These are phyloP conservation scores for Pachyramphus minor DNA, from an alignment of 2,113 vertebrate genomes.

Conservation along the genomic window DNA sequence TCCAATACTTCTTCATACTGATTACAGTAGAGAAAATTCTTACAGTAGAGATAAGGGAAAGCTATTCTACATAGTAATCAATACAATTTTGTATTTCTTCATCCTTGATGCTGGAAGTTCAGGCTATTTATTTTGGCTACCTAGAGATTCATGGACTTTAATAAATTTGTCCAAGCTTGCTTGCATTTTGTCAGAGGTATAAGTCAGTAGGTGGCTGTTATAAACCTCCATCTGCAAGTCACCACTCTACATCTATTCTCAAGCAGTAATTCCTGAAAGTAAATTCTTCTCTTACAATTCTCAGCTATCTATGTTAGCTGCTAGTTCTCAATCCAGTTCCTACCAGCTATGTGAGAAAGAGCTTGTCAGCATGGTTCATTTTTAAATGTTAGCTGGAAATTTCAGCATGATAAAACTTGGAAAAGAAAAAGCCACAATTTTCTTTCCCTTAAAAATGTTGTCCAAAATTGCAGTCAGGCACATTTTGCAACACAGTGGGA, in stretches of 20 bases:
- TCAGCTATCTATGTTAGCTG: background rate
- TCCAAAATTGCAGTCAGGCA: background rate
- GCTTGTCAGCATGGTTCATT: background rate
- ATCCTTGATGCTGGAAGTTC: background rate
- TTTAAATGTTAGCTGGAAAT: background rate
- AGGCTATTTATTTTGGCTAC: background rate
- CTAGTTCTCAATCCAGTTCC: background rate
- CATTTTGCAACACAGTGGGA: constrained; percentile 12
- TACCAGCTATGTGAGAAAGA: background rate
- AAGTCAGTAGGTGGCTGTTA: background rate
- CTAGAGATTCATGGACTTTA: background rate
- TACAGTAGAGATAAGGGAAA: background rate
- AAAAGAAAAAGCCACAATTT: background rate
- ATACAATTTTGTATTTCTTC: background rate
- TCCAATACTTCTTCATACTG: background rate
- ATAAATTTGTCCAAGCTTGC: background rate
- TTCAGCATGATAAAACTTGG: background rate
- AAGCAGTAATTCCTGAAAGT: background rate
- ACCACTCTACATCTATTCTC: background rate
- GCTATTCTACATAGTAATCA: background rate
- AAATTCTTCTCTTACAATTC: background rate
- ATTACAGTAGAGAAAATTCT: background rate
- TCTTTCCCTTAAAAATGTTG: background rate
- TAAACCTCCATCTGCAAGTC: background rate
- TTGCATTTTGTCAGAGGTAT: background rate